These are phyloP conservation scores for Dreissena rostriformis DNA, from an alignment of 1,140 invertebrate species.

Conservation along the genomic window DNA sequence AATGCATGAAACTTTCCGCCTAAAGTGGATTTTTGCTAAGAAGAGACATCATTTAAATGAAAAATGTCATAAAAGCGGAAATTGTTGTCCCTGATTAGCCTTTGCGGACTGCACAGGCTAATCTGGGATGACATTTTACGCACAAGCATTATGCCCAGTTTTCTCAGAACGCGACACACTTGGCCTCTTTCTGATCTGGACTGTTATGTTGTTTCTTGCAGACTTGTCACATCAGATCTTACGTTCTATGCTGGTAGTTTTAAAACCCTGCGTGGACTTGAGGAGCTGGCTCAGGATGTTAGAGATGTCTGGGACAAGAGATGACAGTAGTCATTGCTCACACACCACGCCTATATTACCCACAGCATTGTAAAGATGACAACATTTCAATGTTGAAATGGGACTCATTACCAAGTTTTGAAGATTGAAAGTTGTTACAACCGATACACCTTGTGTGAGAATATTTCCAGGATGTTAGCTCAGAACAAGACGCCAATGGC, in stretches of 20 bases:
- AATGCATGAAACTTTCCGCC: no score
- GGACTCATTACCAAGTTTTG: neutral
- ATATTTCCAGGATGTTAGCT: neutral
- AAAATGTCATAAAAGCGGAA: no score
- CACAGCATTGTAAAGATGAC: neutral
- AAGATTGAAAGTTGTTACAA: neutral
- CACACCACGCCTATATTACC: neutral
- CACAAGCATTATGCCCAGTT: no score
- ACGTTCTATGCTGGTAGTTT: slow-evolving; percentile 97
- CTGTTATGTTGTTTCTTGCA: slow-evolving; percentile 77
- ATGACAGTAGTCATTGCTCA: slow-evolving; percentile 56
- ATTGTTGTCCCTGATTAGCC: no score
- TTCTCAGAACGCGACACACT: no score
- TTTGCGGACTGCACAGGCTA: no score
- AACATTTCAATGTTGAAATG: neutral
- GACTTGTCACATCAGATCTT: slow-evolving; percentile 95
- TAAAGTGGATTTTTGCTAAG: no score
- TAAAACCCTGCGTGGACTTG: slow-evolving; percentile 87
- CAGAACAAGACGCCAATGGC: neutral
- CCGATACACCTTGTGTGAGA: neutral
- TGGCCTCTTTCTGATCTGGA: neutral
- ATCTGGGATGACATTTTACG: no score
- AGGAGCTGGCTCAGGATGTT: slow-evolving; percentile 67
- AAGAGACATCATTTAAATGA: no score
- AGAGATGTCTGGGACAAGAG: slow-evolving; percentile 72